Conservation (phyloP, 2,113 vertebrate genomes). For the Paradoxurus hermaphroditus region DNA sequence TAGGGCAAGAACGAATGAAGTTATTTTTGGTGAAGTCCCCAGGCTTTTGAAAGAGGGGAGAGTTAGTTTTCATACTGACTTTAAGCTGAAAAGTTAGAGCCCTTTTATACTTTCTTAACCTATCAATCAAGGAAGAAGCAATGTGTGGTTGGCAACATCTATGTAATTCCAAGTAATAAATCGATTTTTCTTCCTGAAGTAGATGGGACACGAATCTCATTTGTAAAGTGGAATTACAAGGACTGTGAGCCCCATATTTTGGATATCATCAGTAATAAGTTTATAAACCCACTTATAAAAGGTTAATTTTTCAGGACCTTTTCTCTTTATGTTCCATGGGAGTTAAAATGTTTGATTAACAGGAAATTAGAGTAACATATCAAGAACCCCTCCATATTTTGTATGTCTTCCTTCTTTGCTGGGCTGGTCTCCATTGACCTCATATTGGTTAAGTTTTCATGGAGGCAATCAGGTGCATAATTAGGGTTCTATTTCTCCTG, state of each 20-base stretch:
- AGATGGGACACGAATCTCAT: neutral
- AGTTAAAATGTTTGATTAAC: neutral
- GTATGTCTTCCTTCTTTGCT: conserved; percentile 17
- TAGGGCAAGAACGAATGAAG: neutral
- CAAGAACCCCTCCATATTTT: neutral
- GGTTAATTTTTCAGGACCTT: neutral
- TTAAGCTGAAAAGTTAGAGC: neutral
- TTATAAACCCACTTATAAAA: conserved; percentile 24
- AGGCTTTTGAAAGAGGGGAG: neutral
- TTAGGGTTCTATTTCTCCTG: neutral
- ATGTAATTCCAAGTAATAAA: neutral
- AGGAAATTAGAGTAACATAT: conserved; percentile 13
- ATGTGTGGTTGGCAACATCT: neutral
- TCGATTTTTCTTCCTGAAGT: neutral
- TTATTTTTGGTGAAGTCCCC: conserved; percentile 5
- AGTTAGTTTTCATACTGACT: neutral
- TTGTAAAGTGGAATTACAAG: neutral
- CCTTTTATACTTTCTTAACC: neutral
- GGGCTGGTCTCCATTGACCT: neutral
- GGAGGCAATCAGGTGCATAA: neutral
- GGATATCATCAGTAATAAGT: neutral
- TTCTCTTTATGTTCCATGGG: neutral
- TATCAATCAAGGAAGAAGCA: neutral
- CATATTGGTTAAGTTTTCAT: neutral
- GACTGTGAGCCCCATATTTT: neutral